Conservation (phyloP, 2,888 invertebrate genomes). For the Eumerus sabulonum region DNA sequence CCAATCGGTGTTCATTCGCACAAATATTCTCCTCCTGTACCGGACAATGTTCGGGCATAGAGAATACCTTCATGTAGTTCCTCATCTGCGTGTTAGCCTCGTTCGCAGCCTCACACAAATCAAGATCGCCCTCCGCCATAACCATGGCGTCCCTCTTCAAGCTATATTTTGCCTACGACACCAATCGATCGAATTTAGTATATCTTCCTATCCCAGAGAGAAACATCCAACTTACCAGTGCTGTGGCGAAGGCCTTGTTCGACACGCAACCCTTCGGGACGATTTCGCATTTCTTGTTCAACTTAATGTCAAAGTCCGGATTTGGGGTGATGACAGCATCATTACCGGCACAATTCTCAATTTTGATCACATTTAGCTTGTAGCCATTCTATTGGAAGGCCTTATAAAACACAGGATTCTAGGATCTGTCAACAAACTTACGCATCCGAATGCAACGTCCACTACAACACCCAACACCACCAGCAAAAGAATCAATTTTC, state of each 20-base stretch:
- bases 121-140: slow-evolving; percentile 77
- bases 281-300: slow-evolving; percentile 79
- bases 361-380: slow-evolving; percentile 74
- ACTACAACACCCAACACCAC: slow-evolving; percentile 22
- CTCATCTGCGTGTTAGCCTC: slow-evolving; percentile 72
- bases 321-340: slow-evolving; percentile 73
- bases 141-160: slow-evolving; percentile 78
- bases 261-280: slow-evolving; percentile 78
- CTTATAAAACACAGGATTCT: not conserved
- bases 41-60: slow-evolving; percentile 79
- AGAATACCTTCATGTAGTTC: slow-evolving; percentile 76
- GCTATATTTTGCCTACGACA: slow-evolving; percentile 75
- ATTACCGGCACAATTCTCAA: slow-evolving; percentile 76
- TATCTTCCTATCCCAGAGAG: not conserved
- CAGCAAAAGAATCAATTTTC: slow-evolving; percentile 10
- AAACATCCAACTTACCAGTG: slow-evolving; percentile 71
- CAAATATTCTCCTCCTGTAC: slow-evolving; percentile 78
- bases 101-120: slow-evolving; percentile 77
- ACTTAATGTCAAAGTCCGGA: slow-evolving; percentile 73
- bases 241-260: slow-evolving; percentile 77
- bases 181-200: no score
- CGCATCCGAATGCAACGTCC: slow-evolving; percentile 50
- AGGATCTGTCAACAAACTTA: slow-evolving; percentile 11
- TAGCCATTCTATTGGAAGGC: slow-evolving; percentile 74
- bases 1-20: slow-evolving; percentile 76